phyloP scores from a whole-genome alignment of 1,140 invertebrate genomes.

The Lepidurus apus region DNA sequence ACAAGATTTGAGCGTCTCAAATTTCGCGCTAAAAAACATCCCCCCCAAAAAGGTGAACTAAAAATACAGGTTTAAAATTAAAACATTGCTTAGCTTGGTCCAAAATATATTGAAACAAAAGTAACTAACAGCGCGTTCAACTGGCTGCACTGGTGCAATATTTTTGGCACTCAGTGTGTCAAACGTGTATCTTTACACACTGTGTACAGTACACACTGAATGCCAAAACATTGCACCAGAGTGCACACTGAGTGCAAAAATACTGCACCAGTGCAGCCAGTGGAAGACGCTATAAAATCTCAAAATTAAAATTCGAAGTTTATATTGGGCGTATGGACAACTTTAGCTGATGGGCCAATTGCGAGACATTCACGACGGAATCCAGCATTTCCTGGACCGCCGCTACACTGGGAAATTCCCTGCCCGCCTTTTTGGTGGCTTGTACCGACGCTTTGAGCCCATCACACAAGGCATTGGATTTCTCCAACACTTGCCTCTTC shows the following conservation, averaged over 20 bases:
- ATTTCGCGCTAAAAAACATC: background rate
- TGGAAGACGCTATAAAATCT: too few species aligned
- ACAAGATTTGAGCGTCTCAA: background rate
- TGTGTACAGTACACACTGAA: too few species aligned
- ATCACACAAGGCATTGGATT: conserved; percentile 76
- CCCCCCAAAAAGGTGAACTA: background rate
- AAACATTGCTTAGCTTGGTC: background rate
- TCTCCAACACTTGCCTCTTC: conserved; percentile 64
- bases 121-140: too few species aligned
- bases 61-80: background rate
- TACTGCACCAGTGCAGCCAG: too few species aligned
- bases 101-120: background rate
- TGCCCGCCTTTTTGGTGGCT: conserved; percentile 81
- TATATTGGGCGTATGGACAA: conserved; percentile 48
- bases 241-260: too few species aligned
- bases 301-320: background rate
- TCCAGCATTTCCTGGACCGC: conserved; percentile 92
- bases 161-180: too few species aligned
- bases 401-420: conserved; percentile 80
- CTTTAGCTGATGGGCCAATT: conserved; percentile 68
- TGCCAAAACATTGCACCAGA: too few species aligned
- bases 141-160: too few species aligned
- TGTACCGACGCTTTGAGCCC: conserved; percentile 73
- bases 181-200: too few species aligned
- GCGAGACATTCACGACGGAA: conserved; percentile 73